phyloP scores from a whole-genome alignment of 1,140 invertebrate species.

The Pseudomyrmex flavicornis region DNA sequence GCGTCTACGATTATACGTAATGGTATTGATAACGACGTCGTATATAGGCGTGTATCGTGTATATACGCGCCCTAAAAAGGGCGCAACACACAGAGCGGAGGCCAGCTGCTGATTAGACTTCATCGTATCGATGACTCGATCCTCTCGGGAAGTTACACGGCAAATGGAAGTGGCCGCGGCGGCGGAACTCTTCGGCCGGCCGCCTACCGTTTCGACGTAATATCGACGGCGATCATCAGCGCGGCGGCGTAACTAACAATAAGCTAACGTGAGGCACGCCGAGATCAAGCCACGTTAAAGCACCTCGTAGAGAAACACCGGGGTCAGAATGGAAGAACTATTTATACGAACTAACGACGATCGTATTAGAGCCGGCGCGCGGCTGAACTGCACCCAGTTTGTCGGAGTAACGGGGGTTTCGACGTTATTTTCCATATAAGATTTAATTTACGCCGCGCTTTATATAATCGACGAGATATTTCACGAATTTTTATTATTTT shows the following conservation, averaged over 20 bases:
- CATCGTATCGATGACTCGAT: constrained; percentile 75
- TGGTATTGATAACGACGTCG: constrained; percentile 74
- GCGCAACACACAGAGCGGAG: constrained; percentile 39
- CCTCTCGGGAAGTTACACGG: constrained; percentile 70
- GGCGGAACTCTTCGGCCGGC: constrained; percentile 60
- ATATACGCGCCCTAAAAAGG: constrained; percentile 69
- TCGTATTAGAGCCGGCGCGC: background rate
- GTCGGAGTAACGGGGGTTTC: background rate
- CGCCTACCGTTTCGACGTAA: constrained; percentile 75
- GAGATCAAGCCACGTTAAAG: constrained; percentile 22
- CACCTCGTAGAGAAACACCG: background rate
- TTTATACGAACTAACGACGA: background rate
- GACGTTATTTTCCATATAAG: too few species aligned
- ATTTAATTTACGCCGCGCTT: background rate
- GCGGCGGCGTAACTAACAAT: constrained; percentile 39
- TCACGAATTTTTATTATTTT: too few species aligned
- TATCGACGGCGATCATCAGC: constrained; percentile 66
- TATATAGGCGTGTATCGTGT: background rate
- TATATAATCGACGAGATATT: too few species aligned
- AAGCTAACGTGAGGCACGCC: constrained; percentile 59
- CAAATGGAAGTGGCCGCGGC: constrained; percentile 61
- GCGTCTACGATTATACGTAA: constrained; percentile 67
- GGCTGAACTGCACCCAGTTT: background rate
- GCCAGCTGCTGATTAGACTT: constrained; percentile 76
- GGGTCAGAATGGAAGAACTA: background rate